Percentiles rank a stretch among this genome's conserved stretches.
Evolutionary conservation across 2,797 vertebrate genomes (phyloP).

Genomic region (Babyrousa celebensis): DNA sequence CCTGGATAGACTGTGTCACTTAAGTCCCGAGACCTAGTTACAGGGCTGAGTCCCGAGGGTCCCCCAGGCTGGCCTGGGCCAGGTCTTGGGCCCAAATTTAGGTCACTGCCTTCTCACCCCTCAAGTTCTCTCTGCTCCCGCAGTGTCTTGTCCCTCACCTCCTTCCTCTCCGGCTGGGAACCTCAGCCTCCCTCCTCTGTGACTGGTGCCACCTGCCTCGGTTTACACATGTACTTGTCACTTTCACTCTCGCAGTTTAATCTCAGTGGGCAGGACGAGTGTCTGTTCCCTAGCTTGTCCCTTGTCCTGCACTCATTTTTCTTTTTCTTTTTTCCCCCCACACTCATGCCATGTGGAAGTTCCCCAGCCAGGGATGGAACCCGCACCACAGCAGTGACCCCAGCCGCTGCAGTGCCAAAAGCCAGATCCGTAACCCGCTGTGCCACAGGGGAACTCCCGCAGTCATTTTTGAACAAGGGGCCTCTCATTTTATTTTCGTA

Average conservation of each 20-base stretch:
- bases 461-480: not conserved
- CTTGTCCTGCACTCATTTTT: too few species aligned
- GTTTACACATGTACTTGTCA: not conserved
- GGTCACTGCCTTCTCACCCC: not conserved
- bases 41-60: not conserved
- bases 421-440: too few species aligned
- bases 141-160: not conserved
- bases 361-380: too few species aligned
- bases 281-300: not conserved
- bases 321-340: too few species aligned
- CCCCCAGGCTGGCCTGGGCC: not conserved
- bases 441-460: too few species aligned
- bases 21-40: not conserved
- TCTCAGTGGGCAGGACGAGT: not conserved
- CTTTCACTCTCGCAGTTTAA: not conserved
- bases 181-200: not conserved
- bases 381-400: too few species aligned
- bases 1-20: not conserved
- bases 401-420: too few species aligned
- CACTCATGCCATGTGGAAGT: too few species aligned
- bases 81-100: not conserved
- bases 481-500: not conserved
- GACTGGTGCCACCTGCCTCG: not conserved
- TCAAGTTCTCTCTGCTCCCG: not conserved
- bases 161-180: not conserved